A percentile compares a stretch with the other conserved stretches of the same genome.
These are phyloP conservation scores for Oreonectes daqikongensis DNA, from an alignment of 2,797 vertebrate genomes.

Conservation along the genomic window DNA sequence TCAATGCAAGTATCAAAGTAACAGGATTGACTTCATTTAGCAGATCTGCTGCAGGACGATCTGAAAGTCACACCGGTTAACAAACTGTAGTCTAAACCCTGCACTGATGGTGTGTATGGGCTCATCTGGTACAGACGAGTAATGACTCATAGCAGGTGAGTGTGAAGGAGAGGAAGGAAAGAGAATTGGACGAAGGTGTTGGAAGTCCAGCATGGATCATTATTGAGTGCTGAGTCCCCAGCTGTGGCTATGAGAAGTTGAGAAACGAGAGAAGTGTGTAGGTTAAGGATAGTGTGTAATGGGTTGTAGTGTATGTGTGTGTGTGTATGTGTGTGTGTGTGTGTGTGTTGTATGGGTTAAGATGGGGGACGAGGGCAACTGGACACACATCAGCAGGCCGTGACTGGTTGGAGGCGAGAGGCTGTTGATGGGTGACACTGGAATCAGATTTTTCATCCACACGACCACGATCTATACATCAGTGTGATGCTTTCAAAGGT, in stretches of 20 bases:
- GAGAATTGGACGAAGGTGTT: conserved; percentile 27
- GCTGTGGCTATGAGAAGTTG: conserved; percentile 64
- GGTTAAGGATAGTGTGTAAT: conserved; percentile 36
- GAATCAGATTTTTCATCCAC: conserved; percentile 8
- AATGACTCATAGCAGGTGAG: conserved; percentile 74
- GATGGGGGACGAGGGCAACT: conserved; percentile 49
- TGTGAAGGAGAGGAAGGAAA: conserved; percentile 53
- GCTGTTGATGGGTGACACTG: conserved; percentile 18
- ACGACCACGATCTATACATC: not conserved
- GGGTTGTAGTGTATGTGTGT: conserved; percentile 37
- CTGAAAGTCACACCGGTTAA: not conserved
- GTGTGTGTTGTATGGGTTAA: conserved; percentile 15
- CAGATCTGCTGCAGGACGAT: not conserved
- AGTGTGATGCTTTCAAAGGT: not conserved
- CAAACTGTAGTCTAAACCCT: not conserved
- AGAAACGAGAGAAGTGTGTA: conserved; percentile 38
- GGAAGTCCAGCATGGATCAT: conserved; percentile 68
- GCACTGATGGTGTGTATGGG: conserved; percentile 35
- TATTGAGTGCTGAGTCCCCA: conserved; percentile 68
- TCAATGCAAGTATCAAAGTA: no score
- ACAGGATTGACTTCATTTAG: not conserved
- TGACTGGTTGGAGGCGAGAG: conserved; percentile 51
- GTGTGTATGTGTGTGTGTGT: conserved; percentile 25
- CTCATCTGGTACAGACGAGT: conserved; percentile 73
- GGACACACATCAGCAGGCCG: conserved; percentile 39